Evolutionary conservation across 2,888 invertebrate species (phyloP).

Genomic region (Sympetrum striolatum): DNA sequence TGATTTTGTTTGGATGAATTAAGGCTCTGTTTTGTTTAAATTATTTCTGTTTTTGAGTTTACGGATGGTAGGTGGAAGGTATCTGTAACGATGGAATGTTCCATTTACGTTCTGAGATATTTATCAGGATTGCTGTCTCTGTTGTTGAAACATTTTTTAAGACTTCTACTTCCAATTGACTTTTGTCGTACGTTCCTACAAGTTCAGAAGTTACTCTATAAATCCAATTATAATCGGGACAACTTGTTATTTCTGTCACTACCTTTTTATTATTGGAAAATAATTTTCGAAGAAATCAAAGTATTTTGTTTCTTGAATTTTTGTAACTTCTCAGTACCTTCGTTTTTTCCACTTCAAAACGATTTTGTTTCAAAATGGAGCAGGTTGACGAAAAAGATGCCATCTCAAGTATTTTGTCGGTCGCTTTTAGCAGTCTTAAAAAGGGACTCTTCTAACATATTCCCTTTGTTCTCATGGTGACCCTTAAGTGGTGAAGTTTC

Average conservation of each 20-base stretch:
- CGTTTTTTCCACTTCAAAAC: neutral
- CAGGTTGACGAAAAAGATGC: neutral
- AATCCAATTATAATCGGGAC: neutral
- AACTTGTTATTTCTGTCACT: neutral
- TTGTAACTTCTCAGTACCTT: too few relatives aligned
- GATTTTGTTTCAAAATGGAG: neutral
- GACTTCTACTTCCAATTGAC: too few relatives aligned
- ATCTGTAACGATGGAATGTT: neutral
- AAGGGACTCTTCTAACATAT: neutral
- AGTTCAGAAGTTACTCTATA: too few relatives aligned
- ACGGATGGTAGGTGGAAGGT: neutral
- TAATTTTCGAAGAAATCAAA: too few relatives aligned
- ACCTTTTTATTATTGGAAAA: neutral
- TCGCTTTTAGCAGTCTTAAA: neutral
- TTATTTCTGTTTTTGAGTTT: too few relatives aligned
- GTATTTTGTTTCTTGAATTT: too few relatives aligned
- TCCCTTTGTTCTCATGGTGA: slow-evolving; percentile 17
- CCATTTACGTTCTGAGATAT: neutral
- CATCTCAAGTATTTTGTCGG: neutral
- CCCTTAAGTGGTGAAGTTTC: neutral
- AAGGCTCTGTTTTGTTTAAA: too few relatives aligned
- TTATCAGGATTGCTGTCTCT: neutral
- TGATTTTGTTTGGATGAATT: too few relatives aligned
- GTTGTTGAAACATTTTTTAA: neutral
- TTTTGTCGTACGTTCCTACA: too few relatives aligned